Conservation (phyloP, 53 echinoderm and acorn worm species). For the Arbacia lixula region DNA sequence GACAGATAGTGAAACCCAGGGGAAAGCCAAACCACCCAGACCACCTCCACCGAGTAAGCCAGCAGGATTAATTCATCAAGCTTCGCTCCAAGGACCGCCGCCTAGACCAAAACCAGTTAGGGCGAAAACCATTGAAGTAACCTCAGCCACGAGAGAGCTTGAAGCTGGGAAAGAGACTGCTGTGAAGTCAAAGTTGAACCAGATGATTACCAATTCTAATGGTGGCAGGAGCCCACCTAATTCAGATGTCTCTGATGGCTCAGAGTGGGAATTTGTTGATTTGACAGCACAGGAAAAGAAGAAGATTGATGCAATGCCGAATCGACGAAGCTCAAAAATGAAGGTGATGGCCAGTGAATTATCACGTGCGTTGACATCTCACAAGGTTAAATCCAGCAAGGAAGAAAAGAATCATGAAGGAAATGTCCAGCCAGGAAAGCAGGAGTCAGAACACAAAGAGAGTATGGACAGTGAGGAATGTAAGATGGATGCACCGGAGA, state of each 20-base stretch:
- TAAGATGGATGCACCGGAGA: background rate
- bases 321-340: background rate
- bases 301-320: background rate
- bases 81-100: slow-evolving; percentile 27
- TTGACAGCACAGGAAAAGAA: slow-evolving; percentile 14
- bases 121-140: slow-evolving; percentile 28
- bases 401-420: background rate
- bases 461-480: background rate
- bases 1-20: slow-evolving; percentile 1
- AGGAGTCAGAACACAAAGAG: background rate
- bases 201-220: slow-evolving; percentile 1
- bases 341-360: slow-evolving; percentile 3
- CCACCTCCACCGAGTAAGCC: slow-evolving; percentile 64
- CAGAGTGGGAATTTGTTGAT: slow-evolving; percentile 48
- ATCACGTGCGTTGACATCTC: background rate
- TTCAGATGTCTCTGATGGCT: background rate
- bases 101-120: slow-evolving; percentile 54
- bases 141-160: background rate
- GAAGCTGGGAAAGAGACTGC: too few relatives aligned
- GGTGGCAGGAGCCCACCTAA: background rate
- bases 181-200: too few relatives aligned
- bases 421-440: background rate
- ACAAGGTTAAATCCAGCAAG: too few relatives aligned
- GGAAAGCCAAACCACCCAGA: slow-evolving; percentile 41
- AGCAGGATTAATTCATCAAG: slow-evolving; percentile 18